Conservation (phyloP, 2,113 vertebrate species). For the Bagarius yarrelli region DNA sequence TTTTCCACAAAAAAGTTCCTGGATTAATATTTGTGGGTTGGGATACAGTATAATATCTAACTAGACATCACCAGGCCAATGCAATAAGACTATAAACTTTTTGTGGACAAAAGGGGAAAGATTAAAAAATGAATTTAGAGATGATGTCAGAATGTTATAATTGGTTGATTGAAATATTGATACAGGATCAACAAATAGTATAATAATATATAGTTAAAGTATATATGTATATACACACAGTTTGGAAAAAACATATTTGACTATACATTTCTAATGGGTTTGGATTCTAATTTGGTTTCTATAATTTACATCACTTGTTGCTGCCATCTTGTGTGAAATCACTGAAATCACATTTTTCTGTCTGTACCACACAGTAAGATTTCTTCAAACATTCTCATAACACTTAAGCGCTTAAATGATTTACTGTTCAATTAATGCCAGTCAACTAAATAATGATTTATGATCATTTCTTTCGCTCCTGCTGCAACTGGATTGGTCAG, state of each 20-base stretch:
- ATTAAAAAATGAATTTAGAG: too few relatives aligned
- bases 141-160: too few relatives aligned
- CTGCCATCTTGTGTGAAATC: slow-evolving; percentile 41
- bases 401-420: background rate
- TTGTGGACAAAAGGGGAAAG: too few relatives aligned
- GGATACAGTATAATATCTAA: background rate
- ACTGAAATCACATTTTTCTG: background rate
- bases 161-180: too few relatives aligned
- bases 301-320: background rate
- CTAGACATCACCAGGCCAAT: background rate
- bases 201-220: too few relatives aligned
- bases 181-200: too few relatives aligned
- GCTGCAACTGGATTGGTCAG: background rate
- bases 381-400: background rate
- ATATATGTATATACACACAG: background rate
- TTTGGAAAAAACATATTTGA: background rate
- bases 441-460: background rate
- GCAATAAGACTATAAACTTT: background rate
- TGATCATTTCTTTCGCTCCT: background rate
- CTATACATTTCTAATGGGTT: background rate
- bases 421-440: background rate
- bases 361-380: background rate
- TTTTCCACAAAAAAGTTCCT: slow-evolving; percentile 20
- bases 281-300: background rate
- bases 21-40: background rate